These are phyloP conservation scores for Enteromius viviparus DNA, from an alignment of 2,797 vertebrate species.

Conservation along the genomic window DNA sequence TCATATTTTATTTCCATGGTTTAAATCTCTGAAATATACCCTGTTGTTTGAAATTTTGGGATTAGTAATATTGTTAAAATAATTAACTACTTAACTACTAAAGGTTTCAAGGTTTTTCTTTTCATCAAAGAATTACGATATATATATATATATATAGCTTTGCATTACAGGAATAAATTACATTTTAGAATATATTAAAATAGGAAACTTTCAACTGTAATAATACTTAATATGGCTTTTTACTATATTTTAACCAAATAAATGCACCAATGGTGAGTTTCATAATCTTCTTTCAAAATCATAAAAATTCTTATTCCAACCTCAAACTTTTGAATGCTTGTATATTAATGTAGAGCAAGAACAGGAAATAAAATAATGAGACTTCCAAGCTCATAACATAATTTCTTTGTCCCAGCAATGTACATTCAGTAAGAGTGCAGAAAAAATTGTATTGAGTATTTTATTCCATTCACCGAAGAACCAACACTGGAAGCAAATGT, in stretches of 20 bases:
- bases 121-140: not conserved
- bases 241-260: not conserved
- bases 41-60: not conserved
- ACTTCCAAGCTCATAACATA: not conserved
- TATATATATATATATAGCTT: not conserved
- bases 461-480: not conserved
- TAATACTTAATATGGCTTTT: not conserved
- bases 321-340: not conserved
- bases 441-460: not conserved
- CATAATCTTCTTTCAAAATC: not conserved
- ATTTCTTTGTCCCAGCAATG: not conserved
- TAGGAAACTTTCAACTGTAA: not conserved
- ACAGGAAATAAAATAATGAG: not conserved
- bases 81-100: not conserved
- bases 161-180: not conserved
- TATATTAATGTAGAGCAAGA: not conserved
- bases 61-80: not conserved
- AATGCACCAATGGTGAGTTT: not conserved
- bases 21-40: not conserved
- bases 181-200: not conserved
- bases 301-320: not conserved
- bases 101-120: not conserved
- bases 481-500: not conserved
- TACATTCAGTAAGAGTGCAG: not conserved
- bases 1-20: not conserved